Evolutionary conservation across 2,113 vertebrate species (phyloP).

Genomic region (Tyto alba): DNA sequence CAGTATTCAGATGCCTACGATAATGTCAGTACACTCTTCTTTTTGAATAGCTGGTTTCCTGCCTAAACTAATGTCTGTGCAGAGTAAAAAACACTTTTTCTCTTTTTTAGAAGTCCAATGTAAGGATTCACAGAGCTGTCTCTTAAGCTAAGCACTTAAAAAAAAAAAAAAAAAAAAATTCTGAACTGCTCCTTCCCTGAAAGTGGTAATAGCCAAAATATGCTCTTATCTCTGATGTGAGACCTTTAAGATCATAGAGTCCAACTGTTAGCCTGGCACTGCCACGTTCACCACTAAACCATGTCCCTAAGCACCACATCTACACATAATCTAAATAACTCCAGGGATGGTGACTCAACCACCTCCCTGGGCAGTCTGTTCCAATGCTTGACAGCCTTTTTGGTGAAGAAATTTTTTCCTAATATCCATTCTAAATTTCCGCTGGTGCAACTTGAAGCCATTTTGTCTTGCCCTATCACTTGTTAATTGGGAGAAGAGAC

Average conservation of each 20-base stretch:
- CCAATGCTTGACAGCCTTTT: not conserved
- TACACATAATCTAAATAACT: not conserved
- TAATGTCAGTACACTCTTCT: not conserved
- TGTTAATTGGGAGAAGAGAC: not conserved
- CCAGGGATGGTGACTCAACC: not conserved
- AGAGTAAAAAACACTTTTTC: not conserved
- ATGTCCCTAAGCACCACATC: too few species aligned
- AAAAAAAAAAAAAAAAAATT: too few species aligned
- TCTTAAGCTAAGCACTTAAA: too few species aligned
- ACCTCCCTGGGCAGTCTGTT: not conserved
- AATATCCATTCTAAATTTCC: not conserved
- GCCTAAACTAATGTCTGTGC: not conserved
- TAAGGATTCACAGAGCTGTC: not conserved
- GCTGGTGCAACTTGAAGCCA: not conserved
- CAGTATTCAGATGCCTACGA: not conserved
- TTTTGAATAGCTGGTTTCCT: not conserved
- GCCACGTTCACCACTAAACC: not conserved
- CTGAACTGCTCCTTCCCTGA: not conserved
- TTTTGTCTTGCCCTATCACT: not conserved
- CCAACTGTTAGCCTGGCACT: not conserved
- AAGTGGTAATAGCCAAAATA: not conserved
- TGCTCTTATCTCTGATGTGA: not conserved
- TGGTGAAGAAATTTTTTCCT: not conserved
- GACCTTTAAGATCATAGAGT: not conserved
- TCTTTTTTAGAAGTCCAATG: rapidly evolving